These are phyloP conservation scores for Synanthedon formicaeformis DNA, from an alignment of 2,888 invertebrate species.

Conservation along the genomic window DNA sequence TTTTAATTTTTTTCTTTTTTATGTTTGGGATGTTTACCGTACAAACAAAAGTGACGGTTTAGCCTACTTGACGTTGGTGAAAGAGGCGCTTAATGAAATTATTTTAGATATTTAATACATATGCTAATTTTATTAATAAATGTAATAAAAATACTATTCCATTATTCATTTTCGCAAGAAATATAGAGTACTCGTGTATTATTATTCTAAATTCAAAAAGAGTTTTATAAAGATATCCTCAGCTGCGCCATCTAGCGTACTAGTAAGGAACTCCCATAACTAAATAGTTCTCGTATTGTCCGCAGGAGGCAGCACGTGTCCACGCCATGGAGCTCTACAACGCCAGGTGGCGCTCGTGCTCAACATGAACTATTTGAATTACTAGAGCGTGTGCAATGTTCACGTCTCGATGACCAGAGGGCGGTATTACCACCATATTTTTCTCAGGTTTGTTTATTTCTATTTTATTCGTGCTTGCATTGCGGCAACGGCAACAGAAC, in stretches of 20 bases:
- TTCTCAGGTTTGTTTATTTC: conserved; percentile 78
- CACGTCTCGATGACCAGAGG: conserved; percentile 95
- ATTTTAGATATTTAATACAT: no score
- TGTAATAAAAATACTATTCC: no score
- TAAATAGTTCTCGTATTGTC: conserved; percentile 22
- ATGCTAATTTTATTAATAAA: no score
- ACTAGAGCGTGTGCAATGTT: conserved; percentile 93
- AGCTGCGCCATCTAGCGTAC: conserved; percentile 7
- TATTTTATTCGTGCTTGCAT: not conserved
- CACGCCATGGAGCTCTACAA: conserved; percentile 21
- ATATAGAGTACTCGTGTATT: not conserved
- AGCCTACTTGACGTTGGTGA: no score
- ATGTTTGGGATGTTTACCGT: no score
- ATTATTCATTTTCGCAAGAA: no score
- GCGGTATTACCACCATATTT: conserved; percentile 94
- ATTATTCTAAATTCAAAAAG: no score
- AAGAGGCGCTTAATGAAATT: no score
- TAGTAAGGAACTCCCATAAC: not conserved
- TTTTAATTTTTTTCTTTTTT: no score
- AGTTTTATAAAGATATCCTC: not conserved
- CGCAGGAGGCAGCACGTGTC: conserved; percentile 77
- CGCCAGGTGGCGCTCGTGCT: conserved; percentile 67
- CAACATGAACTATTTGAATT: conserved; percentile 91
- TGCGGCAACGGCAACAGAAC: no score
- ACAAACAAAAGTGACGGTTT: no score